Percentiles rank a stretch among this genome's conserved stretches.
phyloP scores from a whole-genome alignment of 92 coral and sea anemone species.

The Diadumene lineata region DNA sequence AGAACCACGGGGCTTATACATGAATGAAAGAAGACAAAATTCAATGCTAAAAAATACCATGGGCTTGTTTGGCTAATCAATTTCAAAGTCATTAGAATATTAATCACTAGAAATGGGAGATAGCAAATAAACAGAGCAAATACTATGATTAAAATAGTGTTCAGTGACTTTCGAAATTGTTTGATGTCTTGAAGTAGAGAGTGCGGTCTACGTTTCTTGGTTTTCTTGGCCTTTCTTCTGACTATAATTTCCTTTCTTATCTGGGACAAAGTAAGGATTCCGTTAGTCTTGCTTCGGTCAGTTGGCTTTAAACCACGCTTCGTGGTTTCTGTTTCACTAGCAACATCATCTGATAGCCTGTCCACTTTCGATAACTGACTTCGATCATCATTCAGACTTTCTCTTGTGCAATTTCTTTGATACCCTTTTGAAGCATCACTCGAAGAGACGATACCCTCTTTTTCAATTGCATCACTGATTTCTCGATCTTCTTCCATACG shows the following conservation, averaged over 20 bases:
- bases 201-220: background rate
- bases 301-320: background rate
- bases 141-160: conserved; percentile 21
- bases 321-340: background rate
- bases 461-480: no score
- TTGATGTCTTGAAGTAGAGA: background rate
- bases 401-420: no score
- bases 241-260: background rate
- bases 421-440: background rate
- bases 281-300: background rate
- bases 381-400: background rate
- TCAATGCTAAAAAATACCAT: background rate
- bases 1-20: conserved; percentile 4
- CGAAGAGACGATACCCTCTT: no score
- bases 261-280: background rate
- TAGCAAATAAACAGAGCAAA: conserved; percentile 16
- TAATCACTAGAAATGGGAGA: conserved; percentile 7
- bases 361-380: background rate
- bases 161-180: conserved; percentile 11
- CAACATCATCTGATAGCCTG: background rate
- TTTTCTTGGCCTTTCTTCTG: background rate
- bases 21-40: conserved; percentile 3
- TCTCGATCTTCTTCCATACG: no score
- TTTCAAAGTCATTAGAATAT: background rate
- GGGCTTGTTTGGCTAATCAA: background rate